Evolutionary conservation across 2,888 invertebrate genomes (phyloP).

Genomic region (Galeruca laticollis): DNA sequence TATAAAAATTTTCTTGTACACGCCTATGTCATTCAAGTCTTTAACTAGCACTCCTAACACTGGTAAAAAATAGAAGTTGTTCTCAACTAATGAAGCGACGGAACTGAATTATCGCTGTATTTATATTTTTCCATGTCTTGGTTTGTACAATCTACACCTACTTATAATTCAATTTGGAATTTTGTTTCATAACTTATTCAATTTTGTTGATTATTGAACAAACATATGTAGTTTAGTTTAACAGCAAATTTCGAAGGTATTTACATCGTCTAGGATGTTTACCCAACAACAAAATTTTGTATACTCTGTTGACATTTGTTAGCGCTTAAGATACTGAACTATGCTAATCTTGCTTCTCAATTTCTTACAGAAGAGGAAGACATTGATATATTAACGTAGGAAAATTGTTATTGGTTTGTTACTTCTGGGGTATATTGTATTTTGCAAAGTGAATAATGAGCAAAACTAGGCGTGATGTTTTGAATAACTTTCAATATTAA

Average conservation of each 20-base stretch:
- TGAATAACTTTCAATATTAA: too few relatives aligned
- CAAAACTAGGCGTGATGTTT: too few relatives aligned
- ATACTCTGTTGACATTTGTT: not conserved
- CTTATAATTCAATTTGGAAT: not conserved
- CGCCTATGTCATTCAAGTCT: too few relatives aligned
- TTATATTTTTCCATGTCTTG: not conserved
- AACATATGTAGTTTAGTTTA: conserved; percentile 4
- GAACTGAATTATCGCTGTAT: not conserved
- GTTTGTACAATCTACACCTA: not conserved
- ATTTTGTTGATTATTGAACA: not conserved
- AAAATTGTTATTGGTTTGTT: not conserved
- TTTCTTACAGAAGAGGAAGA: not conserved
- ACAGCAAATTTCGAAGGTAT: not conserved
- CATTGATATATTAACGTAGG: not conserved
- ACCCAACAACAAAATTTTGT: not conserved
- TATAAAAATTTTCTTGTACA: too few relatives aligned
- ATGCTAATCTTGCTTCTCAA: not conserved
- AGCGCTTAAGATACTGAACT: not conserved
- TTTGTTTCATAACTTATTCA: not conserved
- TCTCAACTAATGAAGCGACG: not conserved
- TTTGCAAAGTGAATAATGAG: too few relatives aligned
- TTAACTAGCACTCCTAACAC: too few relatives aligned
- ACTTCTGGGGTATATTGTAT: too few relatives aligned
- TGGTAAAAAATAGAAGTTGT: too few relatives aligned
- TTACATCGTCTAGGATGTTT: not conserved